Evolutionary conservation across 2,113 vertebrate species (phyloP).

Genomic region (Pionites leucogaster): DNA sequence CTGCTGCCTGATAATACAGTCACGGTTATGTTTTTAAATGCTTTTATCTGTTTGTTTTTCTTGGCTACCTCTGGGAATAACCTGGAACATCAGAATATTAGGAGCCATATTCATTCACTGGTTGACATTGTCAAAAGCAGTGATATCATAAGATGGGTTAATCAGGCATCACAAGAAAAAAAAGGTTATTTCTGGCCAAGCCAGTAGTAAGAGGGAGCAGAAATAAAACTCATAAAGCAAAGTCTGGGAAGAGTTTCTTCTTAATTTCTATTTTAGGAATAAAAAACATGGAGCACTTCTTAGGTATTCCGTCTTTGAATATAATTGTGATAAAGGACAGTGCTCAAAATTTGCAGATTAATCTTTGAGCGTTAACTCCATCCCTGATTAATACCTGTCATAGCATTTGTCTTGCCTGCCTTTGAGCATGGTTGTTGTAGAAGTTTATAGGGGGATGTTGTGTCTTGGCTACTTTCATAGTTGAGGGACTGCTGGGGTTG

Average conservation of each 20-base stretch:
- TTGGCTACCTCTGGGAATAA: not conserved
- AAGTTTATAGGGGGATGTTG: rapidly evolving
- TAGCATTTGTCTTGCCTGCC: not conserved
- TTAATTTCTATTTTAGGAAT: not conserved
- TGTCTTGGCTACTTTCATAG: not conserved
- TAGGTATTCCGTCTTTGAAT: not conserved
- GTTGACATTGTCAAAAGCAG: not conserved
- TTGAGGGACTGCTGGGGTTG: not conserved
- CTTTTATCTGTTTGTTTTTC: not conserved
- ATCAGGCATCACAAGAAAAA: rapidly evolving
- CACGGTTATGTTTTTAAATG: not conserved
- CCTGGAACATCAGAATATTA: not conserved
- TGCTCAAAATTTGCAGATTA: not conserved
- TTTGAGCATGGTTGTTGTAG: not conserved
- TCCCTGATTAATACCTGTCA: not conserved
- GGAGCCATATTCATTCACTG: not conserved
- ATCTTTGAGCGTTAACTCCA: not conserved
- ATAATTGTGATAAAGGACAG: not conserved
- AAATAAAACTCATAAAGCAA: not conserved
- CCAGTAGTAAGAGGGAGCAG: not conserved
- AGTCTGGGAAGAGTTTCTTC: not conserved
- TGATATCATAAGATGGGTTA: not conserved
- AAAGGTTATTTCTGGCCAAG: not conserved
- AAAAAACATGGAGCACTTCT: not conserved
- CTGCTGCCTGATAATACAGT: not conserved